Base-by-base conservation (phyloP, 2,113 vertebrate genomes). In the Vicugna pacos region DNA sequence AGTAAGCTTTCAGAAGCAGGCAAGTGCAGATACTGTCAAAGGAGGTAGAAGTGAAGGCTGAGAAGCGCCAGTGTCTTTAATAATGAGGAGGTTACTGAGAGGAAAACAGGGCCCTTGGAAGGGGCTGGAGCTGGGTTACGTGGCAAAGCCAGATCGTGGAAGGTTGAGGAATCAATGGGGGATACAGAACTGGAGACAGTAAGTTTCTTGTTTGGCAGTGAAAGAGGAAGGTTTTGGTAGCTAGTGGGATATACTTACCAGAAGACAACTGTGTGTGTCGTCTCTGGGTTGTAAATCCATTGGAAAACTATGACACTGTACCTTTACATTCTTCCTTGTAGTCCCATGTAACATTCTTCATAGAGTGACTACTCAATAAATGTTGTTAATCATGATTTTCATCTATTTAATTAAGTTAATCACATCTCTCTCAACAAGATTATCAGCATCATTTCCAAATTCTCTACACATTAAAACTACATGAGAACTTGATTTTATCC, bases 261-360 rank as follows among this genome's bases (percentile, higher is more conserved):
- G 69, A 2, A 38, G 32, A 46, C 42, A 60, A 2, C 16, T 35
- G 17, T 30, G 7, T 83, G 26, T 81, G 79, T 42, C 5, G 75
- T 46, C 5, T 67, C 56, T 92, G 38, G n/a, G 15, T 62, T 88
- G 17, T 83, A 79, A 48, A 17, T 89, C 13, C 30, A 19, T 38
- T 56, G 64, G 72, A 75, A 52, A 80, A 30, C 48, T 12, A 2
- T 26, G 46, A 64, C 52, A 93, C 80, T 80, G 0, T 89, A 42
- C 82, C 58, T 87, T 42, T 85, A 35, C 32, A n/a, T 87, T 80
- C 30, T 84, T 94, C 75, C 30, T 84, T 94, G 30, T n/a, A 82
- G 35, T 95, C 24, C 15, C 92, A 8, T 90, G 22, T 80, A 30
- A 56, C 20, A 72, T 69, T 28, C n/a, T 95, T 92, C 8, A 28